phyloP scores from a whole-genome alignment of 2,888 invertebrate species.

The Lomographa bimaculata region DNA sequence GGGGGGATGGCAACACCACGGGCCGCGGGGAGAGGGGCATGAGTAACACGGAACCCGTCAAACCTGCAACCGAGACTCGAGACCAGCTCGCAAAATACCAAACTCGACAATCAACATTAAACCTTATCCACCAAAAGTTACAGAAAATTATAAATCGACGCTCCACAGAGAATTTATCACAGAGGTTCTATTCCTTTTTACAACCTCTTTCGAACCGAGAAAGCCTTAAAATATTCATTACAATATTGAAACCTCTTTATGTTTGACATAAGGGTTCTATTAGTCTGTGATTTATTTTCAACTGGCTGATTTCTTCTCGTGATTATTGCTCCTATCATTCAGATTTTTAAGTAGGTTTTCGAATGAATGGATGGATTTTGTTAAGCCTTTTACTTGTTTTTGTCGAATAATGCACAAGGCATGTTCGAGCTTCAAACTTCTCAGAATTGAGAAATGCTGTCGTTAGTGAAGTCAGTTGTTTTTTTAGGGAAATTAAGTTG shows the following conservation, averaged over 20 bases:
- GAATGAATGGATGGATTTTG: background rate
- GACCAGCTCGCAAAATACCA: conserved; percentile 72
- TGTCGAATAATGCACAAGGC: conserved; percentile 61
- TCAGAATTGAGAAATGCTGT: conserved; percentile 63
- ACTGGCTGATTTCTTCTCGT: background rate
- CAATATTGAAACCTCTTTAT: conserved; percentile 61
- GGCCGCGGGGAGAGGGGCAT: conserved; percentile 43
- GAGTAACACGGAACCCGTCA: conserved; percentile 81
- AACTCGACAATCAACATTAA: conserved; percentile 29
- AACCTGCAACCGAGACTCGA: conserved; percentile 67
- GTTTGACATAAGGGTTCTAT: conserved; percentile 64
- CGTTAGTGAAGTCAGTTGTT: conserved; percentile 44
- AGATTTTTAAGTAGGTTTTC: conserved; percentile 25
- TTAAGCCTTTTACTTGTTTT: conserved; percentile 42
- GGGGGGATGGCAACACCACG: conserved; percentile 37
- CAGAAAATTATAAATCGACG: conserved; percentile 2
- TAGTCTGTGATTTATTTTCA: conserved; percentile 47
- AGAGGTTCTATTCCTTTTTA: conserved; percentile 61
- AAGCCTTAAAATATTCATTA: conserved; percentile 60
- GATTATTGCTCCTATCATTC: conserved; percentile 23
- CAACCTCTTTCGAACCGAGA: conserved; percentile 55
- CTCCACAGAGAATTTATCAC: conserved; percentile 3
- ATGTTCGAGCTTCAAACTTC: conserved; percentile 63
- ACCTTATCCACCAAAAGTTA: conserved; percentile 22
- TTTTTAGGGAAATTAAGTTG: conserved; percentile 65